Percentiles rank a stretch among this genome's conserved stretches.
These are phyloP conservation scores for Litoditis marina DNA, from an alignment of 2,888 invertebrate genomes.

Conservation along the genomic window DNA sequence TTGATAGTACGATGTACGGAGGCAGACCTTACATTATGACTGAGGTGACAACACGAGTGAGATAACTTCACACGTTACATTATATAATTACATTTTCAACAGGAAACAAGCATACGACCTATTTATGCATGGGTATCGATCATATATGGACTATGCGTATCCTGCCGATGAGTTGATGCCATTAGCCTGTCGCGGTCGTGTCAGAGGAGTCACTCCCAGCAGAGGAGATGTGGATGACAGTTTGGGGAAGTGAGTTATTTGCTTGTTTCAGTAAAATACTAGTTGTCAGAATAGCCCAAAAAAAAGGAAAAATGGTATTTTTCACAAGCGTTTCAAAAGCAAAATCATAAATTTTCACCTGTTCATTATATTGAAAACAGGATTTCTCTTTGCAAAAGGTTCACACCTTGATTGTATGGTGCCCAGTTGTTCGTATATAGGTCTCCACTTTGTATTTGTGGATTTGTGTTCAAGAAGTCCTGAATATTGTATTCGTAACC, in stretches of 20 bases:
- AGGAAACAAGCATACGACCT: constrained; percentile 76
- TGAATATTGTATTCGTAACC: no score
- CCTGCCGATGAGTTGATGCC: constrained; percentile 99
- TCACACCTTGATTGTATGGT: no score
- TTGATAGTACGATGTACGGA: no score
- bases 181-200: constrained; percentile 85
- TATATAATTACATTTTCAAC: constrained; percentile 2
- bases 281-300: not conserved
- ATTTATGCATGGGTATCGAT: constrained; percentile 93
- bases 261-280: not conserved
- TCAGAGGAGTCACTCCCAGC: constrained; percentile 81
- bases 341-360: no score
- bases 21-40: no score
- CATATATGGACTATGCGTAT: constrained; percentile 90
- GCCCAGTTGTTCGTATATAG: no score
- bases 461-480: no score
- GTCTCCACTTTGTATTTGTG: no score
- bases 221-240: constrained; percentile 94
- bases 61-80: not conserved
- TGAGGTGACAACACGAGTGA: no score
- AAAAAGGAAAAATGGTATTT: not conserved
- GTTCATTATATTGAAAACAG: no score
- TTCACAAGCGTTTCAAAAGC: no score
- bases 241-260: constrained; percentile 84
- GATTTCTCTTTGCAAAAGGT: no score